A percentile compares a stretch with the other conserved stretches of the same genome.
Evolutionary conservation across 2,113 vertebrate species (phyloP).

Genomic region (Himantopus leucocephalus): DNA sequence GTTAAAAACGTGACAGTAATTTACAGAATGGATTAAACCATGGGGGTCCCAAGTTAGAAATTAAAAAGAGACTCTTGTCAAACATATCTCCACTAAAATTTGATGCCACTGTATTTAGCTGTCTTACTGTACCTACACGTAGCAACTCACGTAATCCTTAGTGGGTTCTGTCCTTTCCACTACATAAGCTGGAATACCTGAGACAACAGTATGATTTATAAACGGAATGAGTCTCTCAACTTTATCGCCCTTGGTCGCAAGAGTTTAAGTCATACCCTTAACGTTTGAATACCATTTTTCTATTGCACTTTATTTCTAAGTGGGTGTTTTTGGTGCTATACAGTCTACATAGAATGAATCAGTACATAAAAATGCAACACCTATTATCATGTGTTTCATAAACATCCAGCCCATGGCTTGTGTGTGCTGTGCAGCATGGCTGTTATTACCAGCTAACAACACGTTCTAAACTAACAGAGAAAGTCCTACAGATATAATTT

Average conservation of each 20-base stretch:
- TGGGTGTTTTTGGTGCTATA: not conserved
- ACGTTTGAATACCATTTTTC: not conserved
- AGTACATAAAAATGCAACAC: conserved; percentile 20
- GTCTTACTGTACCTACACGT: not conserved
- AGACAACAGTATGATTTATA: not conserved
- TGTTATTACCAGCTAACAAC: not conserved
- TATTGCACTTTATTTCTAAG: not conserved
- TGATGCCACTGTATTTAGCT: not conserved
- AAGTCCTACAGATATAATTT: not conserved
- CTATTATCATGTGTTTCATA: conserved; percentile 37
- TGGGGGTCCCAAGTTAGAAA: not conserved
- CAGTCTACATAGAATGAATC: conserved; percentile 3
- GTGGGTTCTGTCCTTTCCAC: not conserved
- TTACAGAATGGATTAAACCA: not conserved
- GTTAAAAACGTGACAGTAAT: not conserved
- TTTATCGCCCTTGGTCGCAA: not conserved
- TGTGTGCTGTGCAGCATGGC: not conserved
- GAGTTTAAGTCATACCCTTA: not conserved
- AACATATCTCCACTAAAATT: not conserved
- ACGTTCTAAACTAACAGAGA: not conserved
- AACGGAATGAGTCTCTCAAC: not conserved
- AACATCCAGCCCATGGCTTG: conserved; percentile 25
- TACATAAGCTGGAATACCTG: not conserved
- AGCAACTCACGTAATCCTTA: not conserved
- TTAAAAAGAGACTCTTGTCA: not conserved